Evolutionary conservation across 2,888 invertebrate genomes (phyloP).

Genomic region (Tiliacea citrago): DNA sequence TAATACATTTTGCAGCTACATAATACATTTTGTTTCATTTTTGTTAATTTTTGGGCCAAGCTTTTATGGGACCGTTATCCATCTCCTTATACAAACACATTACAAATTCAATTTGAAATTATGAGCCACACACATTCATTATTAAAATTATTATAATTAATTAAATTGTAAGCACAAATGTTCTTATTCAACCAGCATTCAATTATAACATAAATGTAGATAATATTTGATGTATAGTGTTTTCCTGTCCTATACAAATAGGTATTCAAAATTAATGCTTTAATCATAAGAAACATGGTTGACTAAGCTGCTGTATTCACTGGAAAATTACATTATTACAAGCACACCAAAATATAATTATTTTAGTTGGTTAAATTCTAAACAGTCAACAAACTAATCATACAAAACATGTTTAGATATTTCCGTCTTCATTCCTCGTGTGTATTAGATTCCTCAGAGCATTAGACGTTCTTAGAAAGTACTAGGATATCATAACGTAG

Average conservation of each 20-base stretch:
- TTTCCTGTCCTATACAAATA: conserved; percentile 22
- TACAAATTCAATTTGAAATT: conserved; percentile 30
- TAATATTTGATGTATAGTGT: not conserved
- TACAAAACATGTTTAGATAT: conserved; percentile 38
- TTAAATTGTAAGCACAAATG: conserved; percentile 27
- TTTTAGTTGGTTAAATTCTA: conserved; percentile 9
- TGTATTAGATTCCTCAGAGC: conserved; percentile 82
- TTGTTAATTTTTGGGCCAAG: no score
- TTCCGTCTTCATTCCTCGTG: conserved; percentile 36
- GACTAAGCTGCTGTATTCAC: conserved; percentile 20
- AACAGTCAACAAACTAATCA: not conserved
- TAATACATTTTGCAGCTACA: no score
- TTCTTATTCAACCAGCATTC: conserved; percentile 21
- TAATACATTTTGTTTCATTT: no score
- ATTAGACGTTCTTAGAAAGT: conserved; percentile 91
- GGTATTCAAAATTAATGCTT: conserved; percentile 10
- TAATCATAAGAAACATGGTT: conserved; percentile 15
- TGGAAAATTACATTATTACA: conserved; percentile 22
- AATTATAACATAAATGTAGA: conserved; percentile 16
- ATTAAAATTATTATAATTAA: conserved; percentile 15
- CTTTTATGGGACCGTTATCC: no score
- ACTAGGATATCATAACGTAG: conserved; percentile 83
- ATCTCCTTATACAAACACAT: conserved; percentile 4
- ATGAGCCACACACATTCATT: conserved; percentile 22
- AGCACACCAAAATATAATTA: not conserved